These are phyloP conservation scores for Hyalella azteca DNA, from an alignment of 2,888 invertebrate genomes.

Conservation along the genomic window DNA sequence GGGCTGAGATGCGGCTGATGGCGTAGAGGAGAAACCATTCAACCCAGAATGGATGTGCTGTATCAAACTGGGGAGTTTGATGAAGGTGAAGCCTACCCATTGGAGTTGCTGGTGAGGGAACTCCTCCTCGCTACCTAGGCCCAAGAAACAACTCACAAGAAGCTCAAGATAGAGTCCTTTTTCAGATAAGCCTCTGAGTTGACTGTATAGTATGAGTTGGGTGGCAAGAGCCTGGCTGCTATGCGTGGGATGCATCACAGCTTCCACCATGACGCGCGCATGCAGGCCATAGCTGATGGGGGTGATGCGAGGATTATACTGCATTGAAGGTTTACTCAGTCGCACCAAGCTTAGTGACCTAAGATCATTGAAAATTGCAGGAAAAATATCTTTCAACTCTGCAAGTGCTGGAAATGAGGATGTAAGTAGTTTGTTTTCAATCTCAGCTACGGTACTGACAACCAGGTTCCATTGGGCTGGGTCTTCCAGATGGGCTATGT, in stretches of 20 bases:
- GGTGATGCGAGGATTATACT: constrained; percentile 4
- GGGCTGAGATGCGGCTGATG: constrained; percentile 74
- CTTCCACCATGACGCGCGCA: constrained; percentile 15
- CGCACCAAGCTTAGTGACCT: background rate
- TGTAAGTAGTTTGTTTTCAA: background rate
- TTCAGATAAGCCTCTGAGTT: constrained; percentile 71
- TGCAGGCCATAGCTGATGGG: constrained; percentile 28
- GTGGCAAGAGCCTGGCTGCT: constrained; percentile 8
- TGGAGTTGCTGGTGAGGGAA: constrained; percentile 71
- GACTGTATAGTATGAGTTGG: background rate
- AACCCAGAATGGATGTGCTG: constrained; percentile 72
- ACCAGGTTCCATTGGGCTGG: constrained; percentile 40
- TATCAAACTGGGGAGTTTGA: constrained; percentile 85
- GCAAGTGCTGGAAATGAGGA: background rate
- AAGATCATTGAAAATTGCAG: background rate
- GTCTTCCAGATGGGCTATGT: constrained; percentile 54
- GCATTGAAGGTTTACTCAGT: background rate
- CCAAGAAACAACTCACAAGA: constrained; percentile 85
- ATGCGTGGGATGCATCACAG: constrained; percentile 7
- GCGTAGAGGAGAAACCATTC: constrained; percentile 66
- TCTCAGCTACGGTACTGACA: background rate
- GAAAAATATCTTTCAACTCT: background rate
- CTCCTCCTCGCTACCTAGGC: constrained; percentile 65
- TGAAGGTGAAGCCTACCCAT: constrained; percentile 92
- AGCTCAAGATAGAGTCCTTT: constrained; percentile 86